Evolutionary conservation across 2,113 vertebrate species (phyloP).

Genomic region (Misgurnus anguillicaudatus): DNA sequence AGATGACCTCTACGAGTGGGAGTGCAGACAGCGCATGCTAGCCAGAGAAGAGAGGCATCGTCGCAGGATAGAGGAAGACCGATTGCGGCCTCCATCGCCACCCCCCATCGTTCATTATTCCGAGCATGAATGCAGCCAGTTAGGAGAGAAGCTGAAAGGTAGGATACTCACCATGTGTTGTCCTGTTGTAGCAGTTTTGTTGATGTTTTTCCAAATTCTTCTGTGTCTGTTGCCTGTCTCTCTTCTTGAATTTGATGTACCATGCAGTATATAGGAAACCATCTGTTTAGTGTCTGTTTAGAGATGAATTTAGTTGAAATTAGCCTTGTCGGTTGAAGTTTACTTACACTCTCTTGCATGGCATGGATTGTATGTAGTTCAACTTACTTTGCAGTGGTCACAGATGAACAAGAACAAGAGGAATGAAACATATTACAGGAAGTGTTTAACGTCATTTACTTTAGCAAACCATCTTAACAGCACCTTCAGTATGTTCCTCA

Average conservation of each 20-base stretch:
- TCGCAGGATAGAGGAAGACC: conserved; percentile 86
- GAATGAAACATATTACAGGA: not conserved
- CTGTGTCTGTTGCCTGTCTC: not conserved
- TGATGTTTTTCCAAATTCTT: not conserved
- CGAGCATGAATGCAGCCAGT: conserved; percentile 88
- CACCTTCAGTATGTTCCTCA: not conserved
- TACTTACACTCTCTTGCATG: not conserved
- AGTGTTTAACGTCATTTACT: not conserved
- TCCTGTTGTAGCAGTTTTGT: not conserved
- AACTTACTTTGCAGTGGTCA: conserved; percentile 14
- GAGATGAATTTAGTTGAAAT: not conserved
- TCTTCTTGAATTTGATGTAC: conserved; percentile 35
- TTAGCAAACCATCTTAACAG: not conserved
- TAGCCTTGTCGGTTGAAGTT: not conserved
- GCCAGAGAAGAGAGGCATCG: conserved; percentile 92
- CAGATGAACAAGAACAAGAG: not conserved
- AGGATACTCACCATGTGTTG: not conserved
- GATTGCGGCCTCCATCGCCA: conserved; percentile 85
- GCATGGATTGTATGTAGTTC: not conserved
- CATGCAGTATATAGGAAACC: conserved; percentile 36
- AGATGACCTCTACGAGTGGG: conserved; percentile 97
- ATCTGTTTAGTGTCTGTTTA: conserved; percentile 40
- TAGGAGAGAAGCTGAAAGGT: conserved; percentile 98
- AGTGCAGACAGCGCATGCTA: conserved; percentile 91
- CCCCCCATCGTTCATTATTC: conserved; percentile 94